Evolutionary conservation across 2,113 vertebrate species (phyloP).

Genomic region (Cebidichthys violaceus): DNA sequence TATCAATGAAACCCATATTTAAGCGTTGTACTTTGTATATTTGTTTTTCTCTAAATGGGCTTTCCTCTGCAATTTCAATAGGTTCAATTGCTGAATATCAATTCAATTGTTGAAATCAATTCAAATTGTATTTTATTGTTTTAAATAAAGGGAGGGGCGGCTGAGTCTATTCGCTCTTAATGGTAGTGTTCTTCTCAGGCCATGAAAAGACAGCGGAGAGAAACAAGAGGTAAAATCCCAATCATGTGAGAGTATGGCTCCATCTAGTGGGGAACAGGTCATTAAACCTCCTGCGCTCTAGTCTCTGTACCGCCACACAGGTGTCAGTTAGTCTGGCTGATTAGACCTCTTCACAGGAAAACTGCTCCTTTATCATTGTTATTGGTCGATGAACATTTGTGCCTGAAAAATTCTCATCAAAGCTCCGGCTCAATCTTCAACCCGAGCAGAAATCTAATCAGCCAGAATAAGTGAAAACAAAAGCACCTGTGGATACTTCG

Average conservation of each 20-base stretch:
- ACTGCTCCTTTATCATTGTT: no score
- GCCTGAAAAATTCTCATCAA: no score
- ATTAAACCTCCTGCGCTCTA: background rate
- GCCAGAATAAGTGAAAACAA: background rate
- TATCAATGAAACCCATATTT: background rate
- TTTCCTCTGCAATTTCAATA: background rate
- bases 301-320: background rate
- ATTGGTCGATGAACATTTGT: no score
- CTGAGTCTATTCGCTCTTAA: background rate
- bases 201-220: background rate
- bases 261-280: constrained; percentile 59
- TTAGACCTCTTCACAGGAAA: no score
- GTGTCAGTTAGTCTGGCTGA: no score
- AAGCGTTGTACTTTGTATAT: background rate
- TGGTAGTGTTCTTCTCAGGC: background rate
- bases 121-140: no score
- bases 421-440: no score
- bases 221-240: background rate
- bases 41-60: background rate
- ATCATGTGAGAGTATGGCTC: constrained; percentile 30
- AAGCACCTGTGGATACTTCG: no score
- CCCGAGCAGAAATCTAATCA: no score
- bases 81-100: background rate
- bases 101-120: background rate
- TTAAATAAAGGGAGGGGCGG: background rate